A percentile compares a stretch with the other conserved stretches of the same genome.
Conservation (phyloP, 2,797 vertebrate species). For the Miichthys miiuy region DNA sequence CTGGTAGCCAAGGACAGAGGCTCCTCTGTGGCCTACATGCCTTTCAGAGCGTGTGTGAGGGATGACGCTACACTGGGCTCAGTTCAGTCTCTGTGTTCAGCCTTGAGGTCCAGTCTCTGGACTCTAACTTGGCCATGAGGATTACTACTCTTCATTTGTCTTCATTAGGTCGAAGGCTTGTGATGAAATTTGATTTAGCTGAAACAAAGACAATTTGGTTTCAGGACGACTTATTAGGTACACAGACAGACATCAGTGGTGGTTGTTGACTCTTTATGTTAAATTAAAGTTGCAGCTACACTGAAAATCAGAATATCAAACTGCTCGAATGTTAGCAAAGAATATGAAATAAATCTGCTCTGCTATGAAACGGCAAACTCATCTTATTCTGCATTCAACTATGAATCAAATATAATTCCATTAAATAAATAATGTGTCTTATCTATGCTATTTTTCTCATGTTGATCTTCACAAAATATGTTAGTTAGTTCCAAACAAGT, state of each 20-base stretch:
- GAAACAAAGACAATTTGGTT: neutral
- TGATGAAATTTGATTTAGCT: neutral
- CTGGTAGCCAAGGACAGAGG: constrained; percentile 57
- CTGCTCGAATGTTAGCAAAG: too few species aligned
- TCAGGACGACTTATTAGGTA: neutral
- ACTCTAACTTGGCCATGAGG: constrained; percentile 30
- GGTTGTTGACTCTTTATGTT: too few species aligned
- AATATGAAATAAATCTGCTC: too few species aligned
- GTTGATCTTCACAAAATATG: too few species aligned
- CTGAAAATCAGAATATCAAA: too few species aligned
- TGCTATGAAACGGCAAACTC: too few species aligned
- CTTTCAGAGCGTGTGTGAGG: constrained; percentile 36
- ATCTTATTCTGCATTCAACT: too few species aligned
- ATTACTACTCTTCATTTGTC: constrained; percentile 27
- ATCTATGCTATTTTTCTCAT: too few species aligned
- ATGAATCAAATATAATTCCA: too few species aligned
- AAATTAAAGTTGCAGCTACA: too few species aligned
- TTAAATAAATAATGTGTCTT: too few species aligned
- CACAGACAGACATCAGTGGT: neutral
- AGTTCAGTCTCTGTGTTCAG: constrained; percentile 44
- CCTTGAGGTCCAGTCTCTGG: constrained; percentile 46
- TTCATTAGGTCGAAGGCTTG: constrained; percentile 29
- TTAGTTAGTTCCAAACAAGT: too few species aligned
- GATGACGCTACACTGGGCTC: constrained; percentile 24
- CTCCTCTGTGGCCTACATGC: constrained; percentile 51